These are phyloP conservation scores for Botia kubotai DNA, from an alignment of 2,797 vertebrate species.

Conservation along the genomic window DNA sequence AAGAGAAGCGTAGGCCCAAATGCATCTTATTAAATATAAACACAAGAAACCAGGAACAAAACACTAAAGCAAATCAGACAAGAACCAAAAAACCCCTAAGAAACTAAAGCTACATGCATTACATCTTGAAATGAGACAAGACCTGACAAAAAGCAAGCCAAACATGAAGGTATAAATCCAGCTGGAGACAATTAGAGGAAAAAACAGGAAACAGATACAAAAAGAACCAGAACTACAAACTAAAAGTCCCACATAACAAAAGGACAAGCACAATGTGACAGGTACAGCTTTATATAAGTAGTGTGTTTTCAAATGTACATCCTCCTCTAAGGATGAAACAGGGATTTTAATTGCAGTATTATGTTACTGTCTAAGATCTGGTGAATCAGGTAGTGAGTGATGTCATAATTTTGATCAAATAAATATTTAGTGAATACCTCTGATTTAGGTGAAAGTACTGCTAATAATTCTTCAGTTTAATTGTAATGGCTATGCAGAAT, in stretches of 20 bases:
- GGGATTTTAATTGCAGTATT: not conserved
- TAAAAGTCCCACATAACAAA: not conserved
- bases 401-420: not conserved
- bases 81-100: not conserved
- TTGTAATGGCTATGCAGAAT: too few relatives aligned
- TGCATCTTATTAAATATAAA: not conserved
- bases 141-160: not conserved
- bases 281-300: not conserved
- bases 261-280: not conserved
- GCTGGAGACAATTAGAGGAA: too few relatives aligned
- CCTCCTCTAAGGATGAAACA: too few relatives aligned
- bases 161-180: not conserved
- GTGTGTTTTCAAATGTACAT: too few relatives aligned
- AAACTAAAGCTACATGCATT: not conserved
- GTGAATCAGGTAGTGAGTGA: not conserved
- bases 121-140: not conserved
- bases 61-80: not conserved
- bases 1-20: not conserved
- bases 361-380: not conserved
- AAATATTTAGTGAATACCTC: not conserved
- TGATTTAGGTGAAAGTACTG: not conserved
- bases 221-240: not conserved
- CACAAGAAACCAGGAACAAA: not conserved
- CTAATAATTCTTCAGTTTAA: too few relatives aligned
- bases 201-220: not conserved